phyloP scores from a whole-genome alignment of 2,888 invertebrate genomes.

The Acanthosepion lycidas region DNA sequence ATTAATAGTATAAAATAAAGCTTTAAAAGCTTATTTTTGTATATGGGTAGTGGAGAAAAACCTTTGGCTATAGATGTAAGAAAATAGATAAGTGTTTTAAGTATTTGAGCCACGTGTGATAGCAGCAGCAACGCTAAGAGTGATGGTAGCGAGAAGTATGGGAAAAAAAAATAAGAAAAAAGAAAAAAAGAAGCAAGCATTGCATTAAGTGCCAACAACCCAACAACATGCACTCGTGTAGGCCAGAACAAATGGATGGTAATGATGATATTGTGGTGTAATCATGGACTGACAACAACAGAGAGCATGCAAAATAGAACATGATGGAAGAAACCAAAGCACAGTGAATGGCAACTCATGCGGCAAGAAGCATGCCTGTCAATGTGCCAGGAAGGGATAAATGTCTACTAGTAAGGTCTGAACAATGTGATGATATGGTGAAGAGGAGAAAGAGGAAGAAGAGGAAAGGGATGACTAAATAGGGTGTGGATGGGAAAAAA shows the following conservation, averaged over 20 bases:
- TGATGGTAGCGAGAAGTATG: neutral
- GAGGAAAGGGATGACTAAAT: neutral
- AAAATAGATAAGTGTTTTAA: neutral
- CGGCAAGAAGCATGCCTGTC: conserved; percentile 48
- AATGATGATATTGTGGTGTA: conserved; percentile 13
- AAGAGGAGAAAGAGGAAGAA: neutral
- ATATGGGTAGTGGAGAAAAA: neutral
- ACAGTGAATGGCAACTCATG: conserved; percentile 36
- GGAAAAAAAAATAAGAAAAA: too few species aligned
- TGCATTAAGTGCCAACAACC: conserved; percentile 23
- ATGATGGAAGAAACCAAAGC: conserved; percentile 34
- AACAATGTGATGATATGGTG: conserved; percentile 37
- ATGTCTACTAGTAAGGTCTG: neutral
- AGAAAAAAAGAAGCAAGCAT: neutral
- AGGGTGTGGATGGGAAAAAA: neutral
- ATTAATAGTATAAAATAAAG: neutral
- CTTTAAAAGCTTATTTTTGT: neutral
- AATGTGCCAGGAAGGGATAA: conserved; percentile 47
- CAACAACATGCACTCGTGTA: neutral
- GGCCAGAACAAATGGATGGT: conserved; percentile 8
- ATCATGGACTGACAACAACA: conserved; percentile 25
- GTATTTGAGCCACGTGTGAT: neutral
- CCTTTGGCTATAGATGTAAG: neutral
- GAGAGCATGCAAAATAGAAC: conserved; percentile 1
- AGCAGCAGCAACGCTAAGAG: conserved; percentile 23